Evolutionary conservation across 2,797 vertebrate genomes (phyloP).

Genomic region (Melanotaenia nigrans): DNA sequence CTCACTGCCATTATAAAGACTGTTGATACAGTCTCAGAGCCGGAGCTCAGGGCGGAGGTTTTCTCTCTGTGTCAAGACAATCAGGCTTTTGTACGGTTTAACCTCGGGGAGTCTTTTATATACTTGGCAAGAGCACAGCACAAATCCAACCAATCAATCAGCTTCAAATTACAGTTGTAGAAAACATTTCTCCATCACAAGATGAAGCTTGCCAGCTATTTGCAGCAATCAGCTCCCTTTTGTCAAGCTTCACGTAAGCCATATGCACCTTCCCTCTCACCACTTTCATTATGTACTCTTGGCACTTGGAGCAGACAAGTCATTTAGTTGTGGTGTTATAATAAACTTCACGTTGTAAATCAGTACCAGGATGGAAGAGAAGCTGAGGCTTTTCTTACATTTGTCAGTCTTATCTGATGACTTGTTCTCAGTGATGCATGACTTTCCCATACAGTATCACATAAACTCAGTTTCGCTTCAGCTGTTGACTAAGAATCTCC

Average conservation of each 20-base stretch:
- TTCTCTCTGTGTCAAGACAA: conserved; percentile 63
- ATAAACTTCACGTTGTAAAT: conserved; percentile 61
- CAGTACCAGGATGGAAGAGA: conserved; percentile 7
- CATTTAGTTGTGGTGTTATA: conserved; percentile 59
- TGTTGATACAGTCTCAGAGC: conserved; percentile 60
- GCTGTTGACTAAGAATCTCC: conserved; percentile 25
- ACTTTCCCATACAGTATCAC: background rate
- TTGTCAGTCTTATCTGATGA: background rate
- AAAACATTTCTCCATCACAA: conserved; percentile 64
- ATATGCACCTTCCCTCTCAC: conserved; percentile 29
- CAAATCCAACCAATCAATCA: conserved; percentile 64
- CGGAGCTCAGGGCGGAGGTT: conserved; percentile 49
- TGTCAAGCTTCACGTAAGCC: conserved; percentile 46
- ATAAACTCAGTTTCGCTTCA: background rate
- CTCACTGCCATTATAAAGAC: conserved; percentile 50
- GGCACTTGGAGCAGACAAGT: conserved; percentile 54
- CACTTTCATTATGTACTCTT: conserved; percentile 43
- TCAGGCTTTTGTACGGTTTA: conserved; percentile 71
- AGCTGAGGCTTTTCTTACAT: conserved; percentile 16
- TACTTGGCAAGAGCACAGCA: conserved; percentile 58
- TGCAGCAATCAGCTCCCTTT: conserved; percentile 54
- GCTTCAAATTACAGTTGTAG: conserved; percentile 54
- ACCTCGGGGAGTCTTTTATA: conserved; percentile 65
- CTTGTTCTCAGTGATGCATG: background rate
- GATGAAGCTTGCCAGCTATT: conserved; percentile 71